Evolutionary conservation across 1,140 invertebrate genomes (phyloP).

Genomic region (Augochlora pura): DNA sequence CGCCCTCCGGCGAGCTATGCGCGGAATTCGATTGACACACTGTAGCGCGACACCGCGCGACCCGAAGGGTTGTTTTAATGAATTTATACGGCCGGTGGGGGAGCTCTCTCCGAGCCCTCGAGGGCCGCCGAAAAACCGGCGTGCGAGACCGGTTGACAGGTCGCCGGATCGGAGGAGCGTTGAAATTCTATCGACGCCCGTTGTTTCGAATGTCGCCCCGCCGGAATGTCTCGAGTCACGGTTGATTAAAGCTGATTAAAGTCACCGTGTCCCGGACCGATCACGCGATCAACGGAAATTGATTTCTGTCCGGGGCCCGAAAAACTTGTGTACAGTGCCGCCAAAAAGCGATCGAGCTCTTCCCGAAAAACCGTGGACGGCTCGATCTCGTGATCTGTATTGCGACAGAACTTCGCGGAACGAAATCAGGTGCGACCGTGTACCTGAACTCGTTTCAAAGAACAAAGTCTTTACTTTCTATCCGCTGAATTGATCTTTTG

Average conservation of each 20-base stretch:
- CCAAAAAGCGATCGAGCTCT: no score
- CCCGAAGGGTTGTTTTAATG: slow-evolving; percentile 75
- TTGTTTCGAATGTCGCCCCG: slow-evolving; percentile 17
- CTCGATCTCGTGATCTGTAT: no score
- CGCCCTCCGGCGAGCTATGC: slow-evolving; percentile 55
- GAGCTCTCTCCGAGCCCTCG: slow-evolving; percentile 6
- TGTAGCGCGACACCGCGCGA: slow-evolving; percentile 27
- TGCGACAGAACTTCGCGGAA: no score
- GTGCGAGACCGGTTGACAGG: slow-evolving; percentile 23
- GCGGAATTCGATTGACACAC: slow-evolving; percentile 70
- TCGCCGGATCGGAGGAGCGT: slow-evolving; percentile 23
- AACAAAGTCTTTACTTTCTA: no score
- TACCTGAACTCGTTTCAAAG: no score
- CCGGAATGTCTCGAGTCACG: slow-evolving; percentile 20
- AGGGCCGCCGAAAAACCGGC: slow-evolving; percentile 16
- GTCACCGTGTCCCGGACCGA: not conserved
- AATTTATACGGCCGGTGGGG: slow-evolving; percentile 67
- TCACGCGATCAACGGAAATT: not conserved
- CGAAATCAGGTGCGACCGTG: no score
- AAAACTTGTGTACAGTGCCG: no score
- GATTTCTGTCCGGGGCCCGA: not conserved
- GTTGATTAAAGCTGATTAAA: slow-evolving; percentile 9
- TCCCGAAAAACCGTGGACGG: no score
- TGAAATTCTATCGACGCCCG: slow-evolving; percentile 40
- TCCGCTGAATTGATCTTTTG: no score